A percentile compares a stretch with the other conserved stretches of the same genome.
phyloP scores from a whole-genome alignment of 2,888 invertebrate species.

The Idaea straminata region DNA sequence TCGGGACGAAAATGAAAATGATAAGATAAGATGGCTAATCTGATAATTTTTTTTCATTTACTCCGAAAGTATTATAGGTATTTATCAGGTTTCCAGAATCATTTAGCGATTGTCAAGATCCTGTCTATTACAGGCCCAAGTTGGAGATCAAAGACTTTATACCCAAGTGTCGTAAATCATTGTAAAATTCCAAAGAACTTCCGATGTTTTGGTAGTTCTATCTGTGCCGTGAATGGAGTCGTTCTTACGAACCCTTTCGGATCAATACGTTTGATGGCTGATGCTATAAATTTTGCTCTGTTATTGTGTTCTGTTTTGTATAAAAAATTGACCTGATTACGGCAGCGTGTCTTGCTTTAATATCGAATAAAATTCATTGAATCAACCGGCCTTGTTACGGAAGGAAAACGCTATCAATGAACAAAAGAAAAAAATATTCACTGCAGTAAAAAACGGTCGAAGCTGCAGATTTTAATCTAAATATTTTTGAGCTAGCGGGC shows the following conservation, averaged over 20 bases:
- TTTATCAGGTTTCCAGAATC: neutral
- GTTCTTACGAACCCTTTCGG: constrained; percentile 25
- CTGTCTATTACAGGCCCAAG: neutral
- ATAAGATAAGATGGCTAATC: neutral
- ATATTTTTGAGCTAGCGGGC: neutral
- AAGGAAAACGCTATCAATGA: constrained; percentile 1
- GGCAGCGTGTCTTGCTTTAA: neutral
- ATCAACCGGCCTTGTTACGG: neutral
- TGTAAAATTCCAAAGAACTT: constrained; percentile 20
- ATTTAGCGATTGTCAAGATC: neutral
- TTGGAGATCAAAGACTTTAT: constrained; percentile 24
- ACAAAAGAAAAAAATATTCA: neutral
- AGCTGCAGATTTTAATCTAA: neutral
- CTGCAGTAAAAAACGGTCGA: neutral
- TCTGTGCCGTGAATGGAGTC: constrained; percentile 22
- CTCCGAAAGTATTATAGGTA: neutral
- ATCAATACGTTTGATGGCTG: constrained; percentile 24
- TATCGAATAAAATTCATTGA: constrained; percentile 1
- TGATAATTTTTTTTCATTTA: neutral
- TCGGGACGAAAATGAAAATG: too few relatives aligned
- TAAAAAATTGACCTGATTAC: constrained; percentile 2
- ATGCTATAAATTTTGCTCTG: constrained; percentile 23
- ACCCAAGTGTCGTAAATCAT: constrained; percentile 26
- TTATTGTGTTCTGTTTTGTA: constrained; percentile 4
- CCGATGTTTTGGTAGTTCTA: constrained; percentile 20